Evolutionary conservation across 1,140 invertebrate species (phyloP), one percentile per base, ranked within the genome.

Genomic region (Drosophila lini): DNA sequence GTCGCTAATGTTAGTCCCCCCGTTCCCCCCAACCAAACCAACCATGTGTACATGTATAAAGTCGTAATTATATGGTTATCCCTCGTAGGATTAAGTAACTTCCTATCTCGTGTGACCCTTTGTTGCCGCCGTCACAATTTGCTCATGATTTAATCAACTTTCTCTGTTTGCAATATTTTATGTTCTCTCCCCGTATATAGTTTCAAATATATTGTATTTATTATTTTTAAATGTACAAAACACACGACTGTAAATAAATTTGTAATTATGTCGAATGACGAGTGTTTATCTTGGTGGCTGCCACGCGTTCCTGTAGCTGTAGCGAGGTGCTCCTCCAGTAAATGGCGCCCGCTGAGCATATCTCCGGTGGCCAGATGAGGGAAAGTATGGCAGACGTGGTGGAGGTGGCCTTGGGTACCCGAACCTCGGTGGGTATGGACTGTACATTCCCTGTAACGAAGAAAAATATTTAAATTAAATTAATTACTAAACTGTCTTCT

Each of bases 241-340:
- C 78, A 81, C 78, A 86, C 78, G 79, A 88, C 65, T 86, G 82
- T 86, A 86, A 77, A 88, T 86, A 85, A 85, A 85, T 67, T 81
- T 85, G 74, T 86, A 85, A 85, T 81, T 85, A 85, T 81, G 74
- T 71, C 80, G 75, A 74, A 58, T 48, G 62, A 19, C 10, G 25
- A 41, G 11, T 63, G 36, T 69, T 10, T 70, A 83, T 60, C 67
- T 48, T 45, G 70, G 80, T 22, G 63, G 42, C 19, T 44, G 64
- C 31, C 75, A 60, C 10, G 52, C 42, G 40, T 59, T 81, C 38
- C 69, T 64, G 48, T 71, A 86, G 25, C 53, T 53, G 9, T 53
- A 85, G 15, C 69, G 53, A 2, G 55, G 70, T 11, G 44, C 34
- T 42, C 57, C 55, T 45, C 34, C 6, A 10, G 22, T 5, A 9